Evolutionary conservation across 2,797 vertebrate species (phyloP).

Genomic region (Neosilurus hyrtlii): DNA sequence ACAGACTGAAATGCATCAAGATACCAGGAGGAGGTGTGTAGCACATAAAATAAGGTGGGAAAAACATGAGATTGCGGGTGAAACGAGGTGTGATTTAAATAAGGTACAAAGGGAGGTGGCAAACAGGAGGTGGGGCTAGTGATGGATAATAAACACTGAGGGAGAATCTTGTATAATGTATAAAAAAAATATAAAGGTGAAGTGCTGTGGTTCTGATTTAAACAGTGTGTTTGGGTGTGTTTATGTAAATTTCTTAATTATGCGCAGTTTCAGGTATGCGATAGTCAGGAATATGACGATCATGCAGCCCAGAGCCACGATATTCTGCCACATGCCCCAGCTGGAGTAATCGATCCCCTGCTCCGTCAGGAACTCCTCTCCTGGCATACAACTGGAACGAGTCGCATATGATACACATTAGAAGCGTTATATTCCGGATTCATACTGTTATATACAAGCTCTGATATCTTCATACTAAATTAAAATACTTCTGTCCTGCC

Average conservation of each 20-base stretch:
- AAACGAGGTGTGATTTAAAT: neutral
- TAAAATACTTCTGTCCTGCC: too few species aligned
- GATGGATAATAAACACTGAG: neutral
- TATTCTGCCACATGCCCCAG: constrained; percentile 90
- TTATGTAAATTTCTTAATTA: constrained; percentile 88
- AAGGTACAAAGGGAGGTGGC: too few species aligned
- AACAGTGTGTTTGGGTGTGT: neutral
- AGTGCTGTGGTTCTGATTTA: neutral
- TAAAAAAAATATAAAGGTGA: neutral
- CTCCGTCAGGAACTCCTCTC: constrained; percentile 68
- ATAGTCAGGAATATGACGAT: constrained; percentile 79
- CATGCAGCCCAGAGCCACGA: constrained; percentile 80
- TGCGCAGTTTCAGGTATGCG: constrained; percentile 81
- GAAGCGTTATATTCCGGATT: neutral
- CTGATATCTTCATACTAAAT: neutral
- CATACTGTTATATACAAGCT: neutral
- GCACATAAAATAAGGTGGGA: neutral
- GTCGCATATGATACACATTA: neutral
- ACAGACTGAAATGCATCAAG: neutral
- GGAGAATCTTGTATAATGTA: too few species aligned
- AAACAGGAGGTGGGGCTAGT: neutral
- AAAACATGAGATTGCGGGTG: neutral
- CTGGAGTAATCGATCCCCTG: constrained; percentile 77
- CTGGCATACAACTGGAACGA: constrained; percentile 66
- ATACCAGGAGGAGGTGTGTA: neutral